A percentile compares a stretch with the other conserved stretches of the same genome.
Evolutionary conservation across 2,113 vertebrate genomes (phyloP).

Genomic region (Nannospalax galili): DNA sequence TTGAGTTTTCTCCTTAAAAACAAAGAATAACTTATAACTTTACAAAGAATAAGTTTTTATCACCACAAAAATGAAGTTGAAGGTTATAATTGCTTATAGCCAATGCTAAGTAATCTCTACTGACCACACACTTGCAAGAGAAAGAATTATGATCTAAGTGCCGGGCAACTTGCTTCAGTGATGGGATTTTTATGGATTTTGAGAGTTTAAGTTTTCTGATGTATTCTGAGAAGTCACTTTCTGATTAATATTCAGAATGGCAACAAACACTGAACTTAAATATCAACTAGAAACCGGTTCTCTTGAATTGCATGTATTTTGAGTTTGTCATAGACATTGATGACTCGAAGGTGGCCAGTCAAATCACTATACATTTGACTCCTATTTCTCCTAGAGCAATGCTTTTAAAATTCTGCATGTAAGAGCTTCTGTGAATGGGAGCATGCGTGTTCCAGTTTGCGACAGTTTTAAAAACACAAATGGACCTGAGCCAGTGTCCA

Average conservation of each 20-base stretch:
- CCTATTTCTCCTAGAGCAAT: background rate
- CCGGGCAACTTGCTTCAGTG: background rate
- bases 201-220: background rate
- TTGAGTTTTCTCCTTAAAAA: background rate
- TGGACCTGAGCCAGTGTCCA: too few relatives aligned
- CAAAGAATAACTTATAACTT: background rate
- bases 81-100: background rate
- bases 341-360: background rate
- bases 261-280: background rate
- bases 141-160: background rate
- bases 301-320: background rate
- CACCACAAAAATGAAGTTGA: background rate
- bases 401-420: background rate
- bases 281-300: background rate
- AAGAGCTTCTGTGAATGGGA: background rate
- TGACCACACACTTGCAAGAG: background rate
- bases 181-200: background rate
- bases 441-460: background rate
- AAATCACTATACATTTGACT: background rate
- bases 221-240: background rate
- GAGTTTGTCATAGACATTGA: background rate
- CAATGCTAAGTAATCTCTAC: background rate
- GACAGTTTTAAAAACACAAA: background rate
- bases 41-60: background rate
- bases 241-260: background rate